Percentiles rank a stretch among this genome's conserved stretches.
These are phyloP conservation scores for Ditylenchus dipsaci DNA, from an alignment of 1,140 invertebrate genomes.

Conservation along the genomic window DNA sequence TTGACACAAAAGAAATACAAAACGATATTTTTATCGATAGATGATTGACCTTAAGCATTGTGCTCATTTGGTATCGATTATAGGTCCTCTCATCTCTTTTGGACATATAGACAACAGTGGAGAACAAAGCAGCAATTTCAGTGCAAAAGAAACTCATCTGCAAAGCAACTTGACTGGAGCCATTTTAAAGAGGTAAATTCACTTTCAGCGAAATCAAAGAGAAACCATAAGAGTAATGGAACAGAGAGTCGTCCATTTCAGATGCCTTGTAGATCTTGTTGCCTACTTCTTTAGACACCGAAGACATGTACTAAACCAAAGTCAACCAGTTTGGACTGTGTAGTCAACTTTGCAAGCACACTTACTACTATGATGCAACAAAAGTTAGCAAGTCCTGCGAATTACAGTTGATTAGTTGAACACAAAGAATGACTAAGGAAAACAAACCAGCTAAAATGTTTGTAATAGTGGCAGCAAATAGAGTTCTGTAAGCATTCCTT, in stretches of 20 bases:
- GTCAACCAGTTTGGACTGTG: no score
- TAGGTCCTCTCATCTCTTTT: slow-evolving; percentile 46
- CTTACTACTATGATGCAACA: slow-evolving; percentile 47
- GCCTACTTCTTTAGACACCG: slow-evolving; percentile 57
- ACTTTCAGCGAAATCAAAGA: slow-evolving; percentile 54
- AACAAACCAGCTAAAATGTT: slow-evolving; percentile 51
- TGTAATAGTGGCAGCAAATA: slow-evolving; percentile 44
- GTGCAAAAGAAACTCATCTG: slow-evolving; percentile 45
- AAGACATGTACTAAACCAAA: slow-evolving; percentile 34
- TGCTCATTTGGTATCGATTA: slow-evolving; percentile 35
- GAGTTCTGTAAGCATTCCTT: slow-evolving; percentile 47
- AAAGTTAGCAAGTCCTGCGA: slow-evolving; percentile 51
- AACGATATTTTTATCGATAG: no score
- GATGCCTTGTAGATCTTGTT: slow-evolving; percentile 55
- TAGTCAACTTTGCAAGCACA: no score
- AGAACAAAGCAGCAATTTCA: slow-evolving; percentile 41
- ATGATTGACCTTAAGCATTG: slow-evolving; percentile 19
- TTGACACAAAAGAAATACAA: no score
- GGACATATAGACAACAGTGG: slow-evolving; percentile 45
- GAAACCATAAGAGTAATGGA: slow-evolving; percentile 55
- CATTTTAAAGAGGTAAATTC: neutral
- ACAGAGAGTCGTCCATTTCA: slow-evolving; percentile 55
- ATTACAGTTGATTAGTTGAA: no score
- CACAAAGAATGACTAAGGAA: neutral
- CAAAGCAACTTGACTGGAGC: slow-evolving; percentile 6